Conservation (phyloP, 2,888 invertebrate genomes). For the Synanthedon myopaeformis region DNA sequence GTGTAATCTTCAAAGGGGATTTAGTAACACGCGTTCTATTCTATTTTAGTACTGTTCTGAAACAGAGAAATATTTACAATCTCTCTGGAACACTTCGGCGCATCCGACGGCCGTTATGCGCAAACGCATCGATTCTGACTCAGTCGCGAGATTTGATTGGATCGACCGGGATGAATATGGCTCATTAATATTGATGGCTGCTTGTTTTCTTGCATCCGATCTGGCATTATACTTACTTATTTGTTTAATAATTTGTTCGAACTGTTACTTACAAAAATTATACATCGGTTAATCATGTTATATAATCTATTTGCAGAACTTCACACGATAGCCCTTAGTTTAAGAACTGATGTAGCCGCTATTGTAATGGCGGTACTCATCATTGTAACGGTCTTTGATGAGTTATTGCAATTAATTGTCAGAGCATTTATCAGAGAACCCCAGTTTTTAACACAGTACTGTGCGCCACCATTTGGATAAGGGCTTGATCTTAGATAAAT, state of each 20-base stretch:
- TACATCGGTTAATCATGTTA: too few relatives aligned
- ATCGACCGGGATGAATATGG: slow-evolving; percentile 21
- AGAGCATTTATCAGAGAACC: too few relatives aligned
- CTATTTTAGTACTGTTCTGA: slow-evolving; percentile 67
- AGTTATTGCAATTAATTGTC: too few relatives aligned
- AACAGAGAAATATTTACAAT: slow-evolving; percentile 72
- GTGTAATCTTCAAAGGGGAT: slow-evolving; percentile 71
- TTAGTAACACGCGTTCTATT: slow-evolving; percentile 69
- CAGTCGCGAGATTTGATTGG: slow-evolving; percentile 53
- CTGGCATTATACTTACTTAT: slow-evolving; percentile 6
- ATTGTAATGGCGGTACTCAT: too few relatives aligned
- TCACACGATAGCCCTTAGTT: too few relatives aligned
- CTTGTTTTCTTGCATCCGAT: slow-evolving; percentile 27
- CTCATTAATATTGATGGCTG: slow-evolving; percentile 41
- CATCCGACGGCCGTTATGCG: slow-evolving; percentile 67
- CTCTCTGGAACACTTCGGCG: slow-evolving; percentile 66
- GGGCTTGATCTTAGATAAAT: neutral
- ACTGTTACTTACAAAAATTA: too few relatives aligned
- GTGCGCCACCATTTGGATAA: too few relatives aligned
- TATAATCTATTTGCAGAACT: too few relatives aligned
- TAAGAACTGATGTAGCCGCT: too few relatives aligned
- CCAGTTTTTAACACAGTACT: too few relatives aligned
- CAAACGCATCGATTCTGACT: slow-evolving; percentile 56
- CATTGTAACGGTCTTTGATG: too few relatives aligned
- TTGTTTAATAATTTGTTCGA: neutral